phyloP scores from a whole-genome alignment of 2,113 vertebrate genomes.

The Tonatia bakeri region DNA sequence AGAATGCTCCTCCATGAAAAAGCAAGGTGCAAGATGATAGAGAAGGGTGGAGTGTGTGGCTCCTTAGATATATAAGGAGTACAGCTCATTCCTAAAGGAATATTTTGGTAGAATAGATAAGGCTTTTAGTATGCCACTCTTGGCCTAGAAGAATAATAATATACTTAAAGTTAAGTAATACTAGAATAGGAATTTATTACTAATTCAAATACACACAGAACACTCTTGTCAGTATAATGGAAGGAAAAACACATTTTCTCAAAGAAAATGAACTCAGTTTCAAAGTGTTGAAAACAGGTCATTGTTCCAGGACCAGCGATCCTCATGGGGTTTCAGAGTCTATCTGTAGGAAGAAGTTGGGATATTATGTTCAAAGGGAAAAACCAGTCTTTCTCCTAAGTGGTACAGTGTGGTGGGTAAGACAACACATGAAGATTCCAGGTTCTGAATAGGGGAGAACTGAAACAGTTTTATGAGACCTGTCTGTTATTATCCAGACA shows the following conservation, averaged over 20 bases:
- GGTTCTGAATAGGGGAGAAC: neutral
- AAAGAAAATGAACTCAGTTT: neutral
- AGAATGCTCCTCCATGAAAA: neutral
- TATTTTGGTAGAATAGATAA: neutral
- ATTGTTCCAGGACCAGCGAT: neutral
- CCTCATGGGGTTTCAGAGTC: neutral
- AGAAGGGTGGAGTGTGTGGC: neutral
- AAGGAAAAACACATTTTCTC: neutral
- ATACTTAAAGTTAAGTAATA: neutral
- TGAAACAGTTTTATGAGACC: neutral
- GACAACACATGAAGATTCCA: neutral
- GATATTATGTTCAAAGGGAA: neutral
- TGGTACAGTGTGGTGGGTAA: accelerated
- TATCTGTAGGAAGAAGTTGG: neutral
- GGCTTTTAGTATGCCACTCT: neutral
- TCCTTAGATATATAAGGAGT: neutral
- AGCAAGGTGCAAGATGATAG: neutral
- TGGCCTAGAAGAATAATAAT: neutral
- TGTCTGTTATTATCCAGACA: neutral
- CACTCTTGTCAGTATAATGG: neutral
- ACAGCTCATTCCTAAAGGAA: neutral
- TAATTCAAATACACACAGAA: neutral
- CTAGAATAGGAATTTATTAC: neutral
- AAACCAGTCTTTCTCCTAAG: neutral
- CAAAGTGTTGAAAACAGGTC: neutral